A percentile compares a stretch with the other conserved stretches of the same genome.
These are phyloP conservation scores for Ecliptopera silaceata DNA, from an alignment of 2,888 invertebrate species.

Conservation along the genomic window DNA sequence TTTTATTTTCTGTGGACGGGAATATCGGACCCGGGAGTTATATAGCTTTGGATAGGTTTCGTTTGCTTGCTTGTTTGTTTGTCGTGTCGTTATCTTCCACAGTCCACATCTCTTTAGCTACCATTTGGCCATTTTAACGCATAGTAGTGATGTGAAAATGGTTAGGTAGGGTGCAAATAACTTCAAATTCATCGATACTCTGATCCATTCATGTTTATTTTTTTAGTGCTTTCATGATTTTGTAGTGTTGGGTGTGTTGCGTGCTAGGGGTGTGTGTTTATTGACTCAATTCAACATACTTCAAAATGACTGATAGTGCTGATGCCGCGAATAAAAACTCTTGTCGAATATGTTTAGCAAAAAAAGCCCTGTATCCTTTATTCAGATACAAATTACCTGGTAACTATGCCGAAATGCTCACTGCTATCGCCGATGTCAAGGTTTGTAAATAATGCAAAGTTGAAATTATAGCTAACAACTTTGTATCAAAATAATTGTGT, in stretches of 20 bases:
- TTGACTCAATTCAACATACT: slow-evolving; percentile 29
- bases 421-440: slow-evolving; percentile 77
- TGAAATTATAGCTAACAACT: too few relatives aligned
- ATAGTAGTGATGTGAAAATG: slow-evolving; percentile 45
- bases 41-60: too few relatives aligned
- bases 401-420: slow-evolving; percentile 80
- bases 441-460: too few relatives aligned
- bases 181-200: slow-evolving; percentile 32
- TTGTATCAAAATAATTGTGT: not conserved
- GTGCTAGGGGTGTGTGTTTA: slow-evolving; percentile 24
- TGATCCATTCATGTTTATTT: slow-evolving; percentile 28
- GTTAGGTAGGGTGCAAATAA: slow-evolving; percentile 26
- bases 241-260: slow-evolving; percentile 25
- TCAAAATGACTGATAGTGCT: slow-evolving; percentile 59
- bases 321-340: slow-evolving; percentile 65
- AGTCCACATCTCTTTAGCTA: slow-evolving; percentile 13
- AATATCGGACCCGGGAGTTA: too few relatives aligned
- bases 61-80: too few relatives aligned
- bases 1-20: too few relatives aligned
- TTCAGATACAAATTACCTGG: slow-evolving; percentile 77
- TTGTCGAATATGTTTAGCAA: slow-evolving; percentile 74
- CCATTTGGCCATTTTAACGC: slow-evolving; percentile 15
- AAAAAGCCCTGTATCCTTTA: slow-evolving; percentile 71
- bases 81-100: not conserved
- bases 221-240: slow-evolving; percentile 35